Evolutionary conservation across 2,113 vertebrate genomes (phyloP), one percentile per base, ranked within the genome.

Genomic region (Alligator sinensis): DNA sequence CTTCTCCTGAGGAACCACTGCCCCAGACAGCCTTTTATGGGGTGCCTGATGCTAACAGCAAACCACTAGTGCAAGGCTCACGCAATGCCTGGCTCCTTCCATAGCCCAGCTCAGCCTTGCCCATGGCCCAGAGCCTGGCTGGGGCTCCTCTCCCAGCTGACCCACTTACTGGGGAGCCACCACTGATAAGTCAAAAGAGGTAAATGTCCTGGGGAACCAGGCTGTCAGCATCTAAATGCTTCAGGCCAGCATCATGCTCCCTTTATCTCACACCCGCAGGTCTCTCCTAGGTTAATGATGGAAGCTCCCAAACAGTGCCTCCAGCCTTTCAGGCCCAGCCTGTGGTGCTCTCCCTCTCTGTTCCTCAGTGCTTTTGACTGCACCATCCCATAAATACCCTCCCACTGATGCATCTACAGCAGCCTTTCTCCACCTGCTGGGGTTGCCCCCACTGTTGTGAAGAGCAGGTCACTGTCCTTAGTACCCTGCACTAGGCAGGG

Each of bases 11-110:
- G 55, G 11, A 24, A 13, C 58, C 4, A 22, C 77, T 38, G 58
- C 89, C 84, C 88, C 80, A 61, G 16, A 6, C 82, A 0, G 60
- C 92, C 92, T 91, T 92, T 89, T 82, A 61, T 91, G 90, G 90
- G 88, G 77, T 91, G 90, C 92, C 82, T 1, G 27, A 60, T 8
- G 87, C 1, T 1, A 25, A 27, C 60, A 86, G 38, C 27, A 7
- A 63, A 15, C 84, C 2, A 2, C 57, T 19, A 4, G 60, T 4
- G 0, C 79, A 19, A 3, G 55, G 85, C 4, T 2, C 0, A 15
- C 1, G 79, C 79, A 1, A 0, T 6, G 63, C 38, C 89, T 90
- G 95, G 90, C 80, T 76, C 77, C 27, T 0, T 76, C 82, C 47
- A 47, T 47, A 47, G 47, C 24, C 76, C 11, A 0, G 1, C 0